Conservation (phyloP, 2,888 invertebrate species). For the Diaphora mendica region DNA sequence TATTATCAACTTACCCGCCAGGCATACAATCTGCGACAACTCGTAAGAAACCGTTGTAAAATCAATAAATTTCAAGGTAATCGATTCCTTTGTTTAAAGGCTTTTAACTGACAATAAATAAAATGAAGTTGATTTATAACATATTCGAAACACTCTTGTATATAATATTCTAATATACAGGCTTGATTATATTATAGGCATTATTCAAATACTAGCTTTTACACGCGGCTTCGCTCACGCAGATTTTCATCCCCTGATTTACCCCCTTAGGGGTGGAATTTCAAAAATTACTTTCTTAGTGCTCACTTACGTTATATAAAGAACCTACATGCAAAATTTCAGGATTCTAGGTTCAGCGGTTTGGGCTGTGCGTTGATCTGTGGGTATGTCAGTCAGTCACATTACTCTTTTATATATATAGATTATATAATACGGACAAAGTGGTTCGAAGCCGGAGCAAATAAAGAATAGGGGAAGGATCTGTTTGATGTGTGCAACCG, state of each 20-base stretch:
- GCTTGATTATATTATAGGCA: not conserved
- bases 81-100: not conserved
- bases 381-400: too few species aligned
- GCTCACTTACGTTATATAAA: too few species aligned
- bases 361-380: too few species aligned
- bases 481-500: constrained; percentile 4
- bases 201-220: not conserved
- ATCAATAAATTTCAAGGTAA: not conserved
- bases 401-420: too few species aligned
- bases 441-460: not conserved
- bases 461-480: not conserved
- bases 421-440: not conserved
- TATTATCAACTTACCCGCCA: too few species aligned
- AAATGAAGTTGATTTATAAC: not conserved
- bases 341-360: too few species aligned
- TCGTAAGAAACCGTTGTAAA: not conserved
- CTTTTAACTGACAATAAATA: not conserved
- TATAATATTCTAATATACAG: not conserved
- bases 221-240: too few species aligned
- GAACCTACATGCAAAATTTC: too few species aligned
- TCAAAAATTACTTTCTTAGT: too few species aligned
- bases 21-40: too few species aligned
- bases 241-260: too few species aligned
- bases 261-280: too few species aligned
- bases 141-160: not conserved